phyloP scores from a whole-genome alignment of 2,888 invertebrate genomes.

The Cephalotes varians region DNA sequence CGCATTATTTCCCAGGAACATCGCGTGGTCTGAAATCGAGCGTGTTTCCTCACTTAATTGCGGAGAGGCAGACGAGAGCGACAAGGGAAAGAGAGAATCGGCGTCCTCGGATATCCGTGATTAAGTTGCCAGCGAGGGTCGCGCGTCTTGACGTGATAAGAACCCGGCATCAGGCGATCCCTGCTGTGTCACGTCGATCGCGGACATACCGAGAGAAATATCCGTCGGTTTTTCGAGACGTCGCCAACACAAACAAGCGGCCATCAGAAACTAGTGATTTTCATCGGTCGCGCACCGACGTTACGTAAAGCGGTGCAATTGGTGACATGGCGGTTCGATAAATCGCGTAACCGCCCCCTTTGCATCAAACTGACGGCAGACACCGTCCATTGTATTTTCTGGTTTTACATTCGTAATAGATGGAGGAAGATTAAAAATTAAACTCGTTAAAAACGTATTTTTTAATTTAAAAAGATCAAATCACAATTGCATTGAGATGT shows the following conservation, averaged over 20 bases:
- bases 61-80: slow-evolving; percentile 24
- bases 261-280: slow-evolving; percentile 56
- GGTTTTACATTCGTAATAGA: not conserved
- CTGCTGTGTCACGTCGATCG: slow-evolving; percentile 48
- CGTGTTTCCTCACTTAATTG: slow-evolving; percentile 50
- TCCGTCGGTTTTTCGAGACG: slow-evolving; percentile 38
- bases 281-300: slow-evolving; percentile 32
- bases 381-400: not conserved
- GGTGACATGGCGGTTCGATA: slow-evolving; percentile 15
- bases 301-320: slow-evolving; percentile 15
- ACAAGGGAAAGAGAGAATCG: slow-evolving; percentile 44
- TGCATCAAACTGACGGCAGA: not conserved
- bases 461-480: not conserved
- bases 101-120: slow-evolving; percentile 53
- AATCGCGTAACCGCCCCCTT: not conserved
- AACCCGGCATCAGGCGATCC: slow-evolving; percentile 39
- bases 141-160: slow-evolving; percentile 53
- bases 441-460: not conserved
- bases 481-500: not conserved
- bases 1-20: slow-evolving; percentile 35
- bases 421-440: not conserved
- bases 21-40: slow-evolving; percentile 56
- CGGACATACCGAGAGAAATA: slow-evolving; percentile 1
- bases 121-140: slow-evolving; percentile 54
- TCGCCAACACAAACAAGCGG: slow-evolving; percentile 55